Evolutionary conservation across 2,797 vertebrate genomes (phyloP), one percentile per base, ranked within the genome.

Genomic region (Gorsachius magnificus): DNA sequence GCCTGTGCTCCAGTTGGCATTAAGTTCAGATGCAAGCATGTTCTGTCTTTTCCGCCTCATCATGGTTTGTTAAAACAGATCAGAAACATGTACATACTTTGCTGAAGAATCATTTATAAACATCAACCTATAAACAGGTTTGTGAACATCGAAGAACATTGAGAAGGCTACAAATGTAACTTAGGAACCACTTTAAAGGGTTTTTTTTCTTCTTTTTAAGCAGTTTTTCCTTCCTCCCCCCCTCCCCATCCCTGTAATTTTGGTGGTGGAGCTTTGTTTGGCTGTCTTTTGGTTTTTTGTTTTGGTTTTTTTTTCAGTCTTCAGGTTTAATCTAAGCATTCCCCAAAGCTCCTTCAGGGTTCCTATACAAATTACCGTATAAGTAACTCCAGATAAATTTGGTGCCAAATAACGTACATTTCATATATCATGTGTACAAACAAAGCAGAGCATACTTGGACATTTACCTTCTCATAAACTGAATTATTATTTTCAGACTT

Each of bases 1-100:
- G 96, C 84, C 82, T 95, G 87, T 58, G 68, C 65, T 93, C 89
- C 65, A 96, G 75, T 48, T 96, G 95, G 93, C 94, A 92, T 35
- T 18, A 89, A 92, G 89, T 75, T 89, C 88, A 89, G 84, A 96
- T 88, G 63, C 71, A 90, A 90, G 94, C 89, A 79, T 65, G 51
- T 78, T 92, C 94, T 48, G 75, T n/a, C 89, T 92, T 72, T 90
- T 95, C 75, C 18, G 2, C 36, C 79, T 95, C 87, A 51, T 58
- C 83, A 41, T 1, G 28, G 87, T 96, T 95, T 94, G 89, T 80
- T 68, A 64, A 91, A 95, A 89, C 83, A 87, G 71, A 89, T 80
- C 81, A 96, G 75, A 96, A 96, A 89, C 72, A 80, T 11, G 79
- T 61, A 94, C 35, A 33, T 65, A 80, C 84, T 91, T 75, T 53